These are phyloP conservation scores for Dasypus novemcinctus DNA, from an alignment of 2,113 vertebrate species.

Conservation along the genomic window DNA sequence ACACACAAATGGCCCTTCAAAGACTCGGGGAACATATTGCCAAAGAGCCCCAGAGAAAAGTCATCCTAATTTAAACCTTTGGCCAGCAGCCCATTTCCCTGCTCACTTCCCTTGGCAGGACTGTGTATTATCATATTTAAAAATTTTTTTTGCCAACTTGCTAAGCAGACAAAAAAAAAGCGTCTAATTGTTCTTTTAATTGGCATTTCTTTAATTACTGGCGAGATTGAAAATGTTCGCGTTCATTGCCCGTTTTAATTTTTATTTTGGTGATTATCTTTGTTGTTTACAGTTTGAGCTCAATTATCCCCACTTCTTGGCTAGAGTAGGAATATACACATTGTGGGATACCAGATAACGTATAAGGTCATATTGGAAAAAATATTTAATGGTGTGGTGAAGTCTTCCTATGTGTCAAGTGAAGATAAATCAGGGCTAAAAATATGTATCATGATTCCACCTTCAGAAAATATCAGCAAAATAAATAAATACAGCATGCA, in stretches of 20 bases:
- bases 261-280: not conserved
- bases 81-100: not conserved
- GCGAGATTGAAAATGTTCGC: not conserved
- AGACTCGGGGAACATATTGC: not conserved
- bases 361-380: not conserved
- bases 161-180: not conserved
- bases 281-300: not conserved
- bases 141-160: constrained; percentile 22
- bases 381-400: not conserved
- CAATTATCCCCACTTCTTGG: not conserved
- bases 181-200: not conserved
- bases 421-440: not conserved
- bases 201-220: constrained; percentile 19
- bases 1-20: not conserved
- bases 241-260: not conserved
- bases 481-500: not conserved
- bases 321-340: not conserved
- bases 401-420: not conserved
- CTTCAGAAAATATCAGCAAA: not conserved
- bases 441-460: not conserved
- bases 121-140: not conserved
- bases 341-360: not conserved
- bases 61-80: not conserved
- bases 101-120: not conserved
- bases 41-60: not conserved